phyloP scores from a whole-genome alignment of 1,140 invertebrate genomes.

The Sinonovacula constricta region DNA sequence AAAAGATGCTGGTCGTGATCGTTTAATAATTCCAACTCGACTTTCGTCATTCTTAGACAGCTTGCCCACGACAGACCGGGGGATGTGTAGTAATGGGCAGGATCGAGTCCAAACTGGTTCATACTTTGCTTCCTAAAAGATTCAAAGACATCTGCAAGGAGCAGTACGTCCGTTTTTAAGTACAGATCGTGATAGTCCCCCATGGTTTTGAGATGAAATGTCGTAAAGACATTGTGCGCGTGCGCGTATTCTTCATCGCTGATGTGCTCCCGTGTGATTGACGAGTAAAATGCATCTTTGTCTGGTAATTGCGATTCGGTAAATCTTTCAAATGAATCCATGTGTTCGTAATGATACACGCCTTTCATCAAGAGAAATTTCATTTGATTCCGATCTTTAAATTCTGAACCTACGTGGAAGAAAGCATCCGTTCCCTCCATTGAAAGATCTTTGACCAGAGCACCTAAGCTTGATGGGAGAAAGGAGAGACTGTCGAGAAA shows the following conservation, averaged over 20 bases:
- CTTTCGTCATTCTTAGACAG: too few relatives aligned
- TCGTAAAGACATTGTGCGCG: slow-evolving; percentile 38
- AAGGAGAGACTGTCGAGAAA: slow-evolving; percentile 43
- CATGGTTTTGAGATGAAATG: slow-evolving; percentile 10
- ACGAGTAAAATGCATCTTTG: too few relatives aligned
- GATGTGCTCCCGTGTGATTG: too few relatives aligned
- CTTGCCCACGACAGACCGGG: too few relatives aligned
- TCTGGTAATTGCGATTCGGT: slow-evolving; percentile 13
- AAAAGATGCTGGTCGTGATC: slow-evolving; percentile 37
- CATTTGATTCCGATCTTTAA: background rate
- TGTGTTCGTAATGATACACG: slow-evolving; percentile 44
- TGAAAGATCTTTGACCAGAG: slow-evolving; percentile 28
- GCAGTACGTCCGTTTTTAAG: too few relatives aligned
- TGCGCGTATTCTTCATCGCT: slow-evolving; percentile 48
- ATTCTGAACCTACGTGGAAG: slow-evolving; percentile 5
- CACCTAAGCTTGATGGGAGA: slow-evolving; percentile 20
- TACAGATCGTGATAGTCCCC: slow-evolving; percentile 46
- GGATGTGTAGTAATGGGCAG: too few relatives aligned
- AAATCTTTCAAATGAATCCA: slow-evolving; percentile 29
- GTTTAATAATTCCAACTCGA: slow-evolving; percentile 36
- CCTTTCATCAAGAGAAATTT: slow-evolving; percentile 37
- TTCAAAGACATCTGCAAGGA: slow-evolving; percentile 49
- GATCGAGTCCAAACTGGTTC: too few relatives aligned
- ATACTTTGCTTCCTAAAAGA: slow-evolving; percentile 31
- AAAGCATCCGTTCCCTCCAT: slow-evolving; percentile 18